Base-by-base conservation (phyloP, 1,140 invertebrate genomes). In the Bombus pyrosoma region DNA sequence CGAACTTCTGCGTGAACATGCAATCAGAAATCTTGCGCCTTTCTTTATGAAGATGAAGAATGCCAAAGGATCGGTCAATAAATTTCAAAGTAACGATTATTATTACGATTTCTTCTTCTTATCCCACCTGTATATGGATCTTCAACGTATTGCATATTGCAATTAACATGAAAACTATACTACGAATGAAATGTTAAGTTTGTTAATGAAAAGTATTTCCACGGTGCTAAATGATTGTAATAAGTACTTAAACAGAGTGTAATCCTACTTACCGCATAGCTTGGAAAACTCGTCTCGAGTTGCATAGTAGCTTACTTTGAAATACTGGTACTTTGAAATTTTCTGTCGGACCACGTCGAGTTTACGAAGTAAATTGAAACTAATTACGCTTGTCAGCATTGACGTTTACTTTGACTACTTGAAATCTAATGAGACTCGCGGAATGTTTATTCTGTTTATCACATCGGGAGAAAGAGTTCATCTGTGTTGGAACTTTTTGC, bases 201-300 rank as follows among this genome's bases (percentile, higher is more conserved):
- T n/a, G 66, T 71, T 77, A 80, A 47, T 12, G 69, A 34, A 69
- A 80, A 53, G 76, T 53, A 53, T 32, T 79, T 62, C 64, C 1
- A 34, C 53, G 13, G n/a, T 6, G 68, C 72, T 86, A 86, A 89
- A 87, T 82, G 86, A 79, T 85, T 86, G 86, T 87, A 91, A 87
- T 85, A 88, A 72, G 83, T 77, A 83, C 79, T 91, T 90, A 86
- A 37, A 68, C 53, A 47, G 59, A 86, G 59, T 81, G 77, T 81
- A 72, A 73, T 81, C 83, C 73, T 81, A 76, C 86, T 87, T 77
- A 47, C 57, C 34, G 57, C 86, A 66, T 41, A 41, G 78, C 39
- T 47, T 59, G 71, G 73, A 86, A 86, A 83, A 68, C 66, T 77
- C 43, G 41, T 41, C 66, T 57, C 32, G 34, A 78, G 85, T 71